Conservation (phyloP, 2,113 vertebrate species). For the Dissostichus mawsoni region DNA sequence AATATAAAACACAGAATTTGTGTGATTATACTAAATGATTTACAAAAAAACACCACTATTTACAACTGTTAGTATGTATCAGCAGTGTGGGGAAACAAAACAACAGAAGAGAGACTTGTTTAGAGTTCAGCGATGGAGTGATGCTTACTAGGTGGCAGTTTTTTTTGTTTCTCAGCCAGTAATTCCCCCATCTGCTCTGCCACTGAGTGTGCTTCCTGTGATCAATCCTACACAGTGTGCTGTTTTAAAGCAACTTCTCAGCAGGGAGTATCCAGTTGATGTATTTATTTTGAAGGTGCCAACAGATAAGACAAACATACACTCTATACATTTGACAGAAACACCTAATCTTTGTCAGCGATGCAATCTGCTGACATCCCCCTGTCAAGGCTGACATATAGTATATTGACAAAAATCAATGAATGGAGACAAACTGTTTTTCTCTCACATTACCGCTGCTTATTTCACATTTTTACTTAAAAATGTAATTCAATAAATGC, state of each 20-base stretch:
- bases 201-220: too few relatives aligned
- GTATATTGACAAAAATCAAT: conserved; percentile 14
- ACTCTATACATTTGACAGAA: conserved; percentile 32
- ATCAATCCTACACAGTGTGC: neutral
- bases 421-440: neutral
- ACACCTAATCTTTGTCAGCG: conserved; percentile 26
- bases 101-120: neutral
- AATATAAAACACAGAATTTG: too few relatives aligned
- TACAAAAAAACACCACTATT: too few relatives aligned
- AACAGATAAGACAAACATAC: conserved; percentile 2
- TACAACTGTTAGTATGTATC: neutral
- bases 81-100: conserved; percentile 4
- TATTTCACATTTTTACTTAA: neutral
- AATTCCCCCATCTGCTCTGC: neutral
- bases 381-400: conserved; percentile 27
- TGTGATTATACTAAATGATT: too few relatives aligned
- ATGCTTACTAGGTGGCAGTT: neutral
- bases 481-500: neutral
- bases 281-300: conserved; percentile 4
- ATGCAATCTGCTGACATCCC: conserved; percentile 15
- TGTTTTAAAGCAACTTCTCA: conserved; percentile 14
- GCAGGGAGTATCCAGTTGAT: conserved; percentile 5
- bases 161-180: conserved; percentile 15
- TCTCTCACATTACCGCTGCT: neutral
- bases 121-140: neutral